phyloP scores from a whole-genome alignment of 2,797 vertebrate species.

The Craterocephalus amniculus region DNA sequence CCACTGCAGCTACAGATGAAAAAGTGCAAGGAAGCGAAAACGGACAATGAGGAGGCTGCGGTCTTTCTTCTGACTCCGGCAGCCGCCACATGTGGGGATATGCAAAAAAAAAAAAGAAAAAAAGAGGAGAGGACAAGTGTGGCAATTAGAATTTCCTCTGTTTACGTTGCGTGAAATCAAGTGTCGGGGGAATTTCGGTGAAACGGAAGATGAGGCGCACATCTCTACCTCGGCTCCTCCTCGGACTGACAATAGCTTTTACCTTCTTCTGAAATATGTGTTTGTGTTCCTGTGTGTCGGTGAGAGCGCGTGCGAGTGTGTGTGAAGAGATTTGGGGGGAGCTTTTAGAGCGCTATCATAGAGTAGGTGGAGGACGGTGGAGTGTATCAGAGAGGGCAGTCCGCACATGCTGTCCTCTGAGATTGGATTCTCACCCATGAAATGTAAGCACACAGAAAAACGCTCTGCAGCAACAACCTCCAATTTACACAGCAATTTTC shows the following conservation, averaged over 20 bases:
- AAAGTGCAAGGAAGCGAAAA: conserved; percentile 43
- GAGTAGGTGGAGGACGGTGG: conserved; percentile 74
- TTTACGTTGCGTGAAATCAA: conserved; percentile 63
- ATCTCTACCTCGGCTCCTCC: conserved; percentile 50
- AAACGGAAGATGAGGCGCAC: conserved; percentile 65
- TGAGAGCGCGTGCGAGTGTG: conserved; percentile 50
- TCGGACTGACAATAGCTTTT: conserved; percentile 51
- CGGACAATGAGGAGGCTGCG: conserved; percentile 30
- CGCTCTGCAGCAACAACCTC: conserved; percentile 75
- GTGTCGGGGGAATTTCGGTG: conserved; percentile 51
- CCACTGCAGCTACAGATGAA: conserved; percentile 54
- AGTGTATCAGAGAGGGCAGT: conserved; percentile 74
- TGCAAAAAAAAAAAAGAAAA: conserved; percentile 26
- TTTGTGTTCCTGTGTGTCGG: conserved; percentile 64
- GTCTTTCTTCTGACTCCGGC: conserved; percentile 19
- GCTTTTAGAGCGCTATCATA: conserved; percentile 80
- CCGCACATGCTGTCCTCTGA: conserved; percentile 70
- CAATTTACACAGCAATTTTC: conserved; percentile 83
- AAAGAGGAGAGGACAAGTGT: conserved; percentile 52
- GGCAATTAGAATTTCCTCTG: conserved; percentile 56
- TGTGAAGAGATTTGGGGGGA: conserved; percentile 63
- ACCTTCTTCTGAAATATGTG: conserved; percentile 63
- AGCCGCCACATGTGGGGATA: conserved; percentile 26
- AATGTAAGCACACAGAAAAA: conserved; percentile 79
- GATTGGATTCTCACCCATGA: conserved; percentile 82